phyloP scores from a whole-genome alignment of 2,797 vertebrate genomes.

The Hapalemur alaotrensis region DNA sequence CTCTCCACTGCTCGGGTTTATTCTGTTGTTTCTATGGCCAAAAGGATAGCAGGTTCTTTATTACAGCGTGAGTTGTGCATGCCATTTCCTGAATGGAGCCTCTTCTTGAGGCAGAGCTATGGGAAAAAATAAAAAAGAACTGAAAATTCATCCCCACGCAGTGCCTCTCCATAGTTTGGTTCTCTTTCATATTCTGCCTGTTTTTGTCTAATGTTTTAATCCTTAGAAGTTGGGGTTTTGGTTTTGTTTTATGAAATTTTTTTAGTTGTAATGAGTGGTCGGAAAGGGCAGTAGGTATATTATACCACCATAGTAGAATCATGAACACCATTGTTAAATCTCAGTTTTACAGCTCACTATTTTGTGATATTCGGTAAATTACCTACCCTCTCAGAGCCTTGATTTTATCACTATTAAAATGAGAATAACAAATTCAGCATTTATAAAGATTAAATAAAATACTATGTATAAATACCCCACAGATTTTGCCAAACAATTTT shows the following conservation, averaged over 20 bases:
- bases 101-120: not conserved
- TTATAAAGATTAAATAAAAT: not conserved
- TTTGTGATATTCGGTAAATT: not conserved
- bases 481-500: not conserved
- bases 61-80: not conserved
- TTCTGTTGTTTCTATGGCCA: not conserved
- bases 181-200: not conserved
- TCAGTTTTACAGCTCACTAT: not conserved
- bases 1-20: not conserved
- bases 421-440: not conserved
- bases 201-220: not conserved
- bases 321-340: not conserved
- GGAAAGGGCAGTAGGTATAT: not conserved
- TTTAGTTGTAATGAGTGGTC: not conserved
- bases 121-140: not conserved
- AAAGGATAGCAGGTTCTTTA: not conserved
- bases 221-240: not conserved
- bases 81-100: not conserved
- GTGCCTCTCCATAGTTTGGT: not conserved
- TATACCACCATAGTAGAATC: not conserved
- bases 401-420: not conserved
- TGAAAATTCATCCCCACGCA: not conserved
- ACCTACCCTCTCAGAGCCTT: not conserved
- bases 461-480: not conserved
- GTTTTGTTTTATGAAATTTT: not conserved